phyloP scores from a whole-genome alignment of 1,140 invertebrate species.

The Asbolus verrucosus region DNA sequence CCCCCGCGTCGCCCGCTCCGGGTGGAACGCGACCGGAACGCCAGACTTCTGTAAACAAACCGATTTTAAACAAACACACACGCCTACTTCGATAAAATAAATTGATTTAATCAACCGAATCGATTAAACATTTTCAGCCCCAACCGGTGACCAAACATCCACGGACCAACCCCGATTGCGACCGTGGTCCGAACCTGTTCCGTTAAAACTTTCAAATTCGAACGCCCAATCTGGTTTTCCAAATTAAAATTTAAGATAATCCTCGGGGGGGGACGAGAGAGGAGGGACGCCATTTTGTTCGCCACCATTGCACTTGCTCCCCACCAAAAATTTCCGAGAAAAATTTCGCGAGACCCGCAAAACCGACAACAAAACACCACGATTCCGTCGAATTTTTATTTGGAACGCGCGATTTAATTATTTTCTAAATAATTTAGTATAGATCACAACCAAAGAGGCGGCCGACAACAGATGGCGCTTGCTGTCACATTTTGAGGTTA shows the following conservation, averaged over 20 bases:
- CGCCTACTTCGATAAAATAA: too few relatives aligned
- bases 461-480: not conserved
- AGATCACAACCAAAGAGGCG: too few relatives aligned
- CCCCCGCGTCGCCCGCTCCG: too few relatives aligned
- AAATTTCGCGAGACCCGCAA: too few relatives aligned
- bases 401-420: too few relatives aligned
- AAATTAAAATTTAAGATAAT: not conserved
- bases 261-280: not conserved
- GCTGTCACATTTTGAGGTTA: not conserved
- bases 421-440: too few relatives aligned
- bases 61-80: too few relatives aligned
- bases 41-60: too few relatives aligned
- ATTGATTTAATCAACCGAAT: not conserved
- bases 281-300: constrained; percentile 28
- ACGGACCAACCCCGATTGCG: not conserved
- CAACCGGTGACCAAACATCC: not conserved
- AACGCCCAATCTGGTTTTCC: not conserved
- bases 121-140: not conserved
- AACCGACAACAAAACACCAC: not conserved
- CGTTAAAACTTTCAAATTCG: not conserved
- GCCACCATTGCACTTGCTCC: constrained; percentile 16
- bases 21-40: too few relatives aligned
- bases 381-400: too few relatives aligned
- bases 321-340: not conserved
- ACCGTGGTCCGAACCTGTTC: too few relatives aligned